These are phyloP conservation scores for Gambusia holbrooki DNA, from an alignment of 2,113 vertebrate species.

Conservation along the genomic window DNA sequence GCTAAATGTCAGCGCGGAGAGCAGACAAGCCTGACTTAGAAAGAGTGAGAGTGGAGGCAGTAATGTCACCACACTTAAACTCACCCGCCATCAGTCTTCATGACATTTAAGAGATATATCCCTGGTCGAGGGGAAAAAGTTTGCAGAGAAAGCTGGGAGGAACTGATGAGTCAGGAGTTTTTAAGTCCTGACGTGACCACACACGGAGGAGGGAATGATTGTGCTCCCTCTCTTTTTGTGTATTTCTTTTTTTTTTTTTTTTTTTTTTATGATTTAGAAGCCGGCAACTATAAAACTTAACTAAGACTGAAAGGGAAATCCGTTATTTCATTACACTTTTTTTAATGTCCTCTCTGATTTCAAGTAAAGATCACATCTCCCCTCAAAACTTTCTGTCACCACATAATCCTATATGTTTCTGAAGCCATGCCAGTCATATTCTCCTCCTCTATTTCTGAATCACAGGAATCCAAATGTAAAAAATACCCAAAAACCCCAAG, in stretches of 20 bases:
- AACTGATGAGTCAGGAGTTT: conserved; percentile 38
- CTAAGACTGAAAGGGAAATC: conserved; percentile 9
- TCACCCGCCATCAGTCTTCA: conserved; percentile 68
- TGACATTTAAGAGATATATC: conserved; percentile 75
- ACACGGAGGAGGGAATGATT: background rate
- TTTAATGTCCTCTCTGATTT: conserved; percentile 9
- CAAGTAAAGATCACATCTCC: conserved; percentile 27
- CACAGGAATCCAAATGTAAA: conserved; percentile 15
- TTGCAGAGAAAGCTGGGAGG: conserved; percentile 24
- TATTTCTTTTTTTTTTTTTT: background rate
- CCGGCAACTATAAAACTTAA: conserved; percentile 27
- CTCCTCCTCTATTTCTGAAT: background rate
- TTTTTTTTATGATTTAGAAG: conserved; percentile 7
- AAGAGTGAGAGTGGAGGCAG: conserved; percentile 66
- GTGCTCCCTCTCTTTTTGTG: background rate
- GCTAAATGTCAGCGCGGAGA: conserved; percentile 75
- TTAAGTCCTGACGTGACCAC: conserved; percentile 37
- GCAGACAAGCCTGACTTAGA: conserved; percentile 72
- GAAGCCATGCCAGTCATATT: background rate
- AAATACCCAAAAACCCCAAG: conserved; percentile 10
- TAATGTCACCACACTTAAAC: conserved; percentile 78
- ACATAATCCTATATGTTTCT: conserved; percentile 9
- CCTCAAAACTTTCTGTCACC: background rate
- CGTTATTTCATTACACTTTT: conserved; percentile 23
- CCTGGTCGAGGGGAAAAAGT: conserved; percentile 41